Evolutionary conservation across 2,888 invertebrate genomes (phyloP), one percentile per base, ranked within the genome.

Genomic region (Troglohyphantes excavatus): DNA sequence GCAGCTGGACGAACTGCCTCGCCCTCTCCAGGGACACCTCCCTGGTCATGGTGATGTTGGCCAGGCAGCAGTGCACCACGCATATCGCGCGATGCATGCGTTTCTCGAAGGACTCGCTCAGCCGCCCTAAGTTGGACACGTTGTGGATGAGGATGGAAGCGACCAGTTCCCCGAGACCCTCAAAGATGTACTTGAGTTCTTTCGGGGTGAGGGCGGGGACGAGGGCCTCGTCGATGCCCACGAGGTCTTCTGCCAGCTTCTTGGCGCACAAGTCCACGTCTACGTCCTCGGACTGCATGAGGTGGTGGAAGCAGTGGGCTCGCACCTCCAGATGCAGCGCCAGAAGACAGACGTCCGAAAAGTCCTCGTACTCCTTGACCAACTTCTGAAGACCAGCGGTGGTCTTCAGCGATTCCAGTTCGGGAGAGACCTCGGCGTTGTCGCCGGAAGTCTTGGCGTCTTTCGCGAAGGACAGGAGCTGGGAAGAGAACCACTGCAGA

Each of bases 301-400:
- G 94, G 94, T 98, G 98, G 94, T 97, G 97, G 94, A 99, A 98
- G 94, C 98, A 99, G 93, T 98, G 98, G 67, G 99, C 98, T 87
- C 98, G 95, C 90, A 97, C 95, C 95, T 99, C 99, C 92, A 99
- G 95, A 94, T 99, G 98, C 81, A 99, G 94, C 89, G 99, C 96
- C 65, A 99, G 94, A 90, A 99, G 95, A 93, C 98, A 98, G 79
- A 97, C 98, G 93, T 98, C 97, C 0, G 97, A 96, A 82, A 98
- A 95, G 92, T 98, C 97, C 93, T 97, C 96, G 93, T 97, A 98
- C 91, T 97, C 96, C 92, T 95, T 94, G 0, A 96, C 96, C 78
- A 97, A 43, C 23, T 70, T 82, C 19, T 59, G 76, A 46, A 91
- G 59, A 19, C 82, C 88, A 2, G 23, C 21, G 9, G 73, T 33